Conservation (phyloP, 1,140 invertebrate genomes). For the Habropoda laboriosa region DNA sequence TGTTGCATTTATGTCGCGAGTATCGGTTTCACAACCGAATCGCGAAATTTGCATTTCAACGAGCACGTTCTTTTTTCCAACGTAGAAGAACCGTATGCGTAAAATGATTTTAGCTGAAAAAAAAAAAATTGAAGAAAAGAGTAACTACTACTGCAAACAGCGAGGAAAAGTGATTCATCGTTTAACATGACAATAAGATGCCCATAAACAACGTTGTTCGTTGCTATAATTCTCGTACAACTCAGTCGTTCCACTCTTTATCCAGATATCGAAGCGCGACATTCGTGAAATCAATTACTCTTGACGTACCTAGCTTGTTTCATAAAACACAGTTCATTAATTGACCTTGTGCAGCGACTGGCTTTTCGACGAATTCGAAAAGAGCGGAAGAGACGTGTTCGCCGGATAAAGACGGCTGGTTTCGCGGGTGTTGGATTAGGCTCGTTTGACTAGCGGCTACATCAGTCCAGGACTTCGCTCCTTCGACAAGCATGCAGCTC, state of each 20-base stretch:
- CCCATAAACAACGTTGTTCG: background rate
- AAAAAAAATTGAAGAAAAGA: too few species aligned
- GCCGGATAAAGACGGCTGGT: background rate
- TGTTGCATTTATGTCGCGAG: too few species aligned
- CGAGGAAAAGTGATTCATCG: background rate
- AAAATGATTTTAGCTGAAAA: too few species aligned
- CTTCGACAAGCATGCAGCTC: conserved; percentile 23
- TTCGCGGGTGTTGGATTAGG: conserved; percentile 2
- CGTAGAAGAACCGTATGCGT: too few species aligned
- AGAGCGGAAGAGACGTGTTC: background rate
- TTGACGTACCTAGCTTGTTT: background rate
- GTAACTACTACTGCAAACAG: too few species aligned
- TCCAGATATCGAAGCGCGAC: background rate
- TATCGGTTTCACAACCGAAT: too few species aligned
- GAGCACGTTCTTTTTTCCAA: too few species aligned
- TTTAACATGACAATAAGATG: background rate
- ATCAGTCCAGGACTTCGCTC: conserved; percentile 22
- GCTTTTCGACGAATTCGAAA: conserved; percentile 1
- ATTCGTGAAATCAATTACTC: background rate
- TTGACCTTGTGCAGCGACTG: conserved; percentile 13
- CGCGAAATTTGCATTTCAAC: too few species aligned
- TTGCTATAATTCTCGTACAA: background rate
- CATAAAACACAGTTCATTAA: conserved; percentile 8
- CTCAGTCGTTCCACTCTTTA: background rate
- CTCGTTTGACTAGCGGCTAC: background rate